Evolutionary conservation across 2,113 vertebrate species (phyloP).

Genomic region (western clawed frog (Xenopus tropicalis)): UCB_Xtro_10.0 CM004450.2:30541001-30541500

Average conservation of each 20-base stretch:
- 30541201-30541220: background rate
- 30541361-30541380: slow-evolving; percentile 12
- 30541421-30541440: slow-evolving; percentile 8
- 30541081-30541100: too few species aligned
- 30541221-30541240: slow-evolving; percentile 25
- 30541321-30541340: slow-evolving; percentile 19
- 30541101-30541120: too few species aligned
- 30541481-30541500: background rate
- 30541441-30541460: slow-evolving; percentile 15
- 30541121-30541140: background rate
- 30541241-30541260: slow-evolving; percentile 16
- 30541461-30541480: background rate
- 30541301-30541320: slow-evolving; percentile 32
- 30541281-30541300: slow-evolving; percentile 40
- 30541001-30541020: too few species aligned
- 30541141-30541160: background rate
- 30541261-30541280: slow-evolving; percentile 33
- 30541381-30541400: slow-evolving; percentile 11
- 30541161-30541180: background rate
- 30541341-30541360: slow-evolving; percentile 19
- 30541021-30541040: too few species aligned
- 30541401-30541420: slow-evolving; percentile 3
- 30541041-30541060: too few species aligned
- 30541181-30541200: slow-evolving; percentile 18
- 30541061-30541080: too few species aligned